Evolutionary conservation across 2,797 vertebrate species (phyloP).

Genomic region (Allobates femoralis): DNA sequence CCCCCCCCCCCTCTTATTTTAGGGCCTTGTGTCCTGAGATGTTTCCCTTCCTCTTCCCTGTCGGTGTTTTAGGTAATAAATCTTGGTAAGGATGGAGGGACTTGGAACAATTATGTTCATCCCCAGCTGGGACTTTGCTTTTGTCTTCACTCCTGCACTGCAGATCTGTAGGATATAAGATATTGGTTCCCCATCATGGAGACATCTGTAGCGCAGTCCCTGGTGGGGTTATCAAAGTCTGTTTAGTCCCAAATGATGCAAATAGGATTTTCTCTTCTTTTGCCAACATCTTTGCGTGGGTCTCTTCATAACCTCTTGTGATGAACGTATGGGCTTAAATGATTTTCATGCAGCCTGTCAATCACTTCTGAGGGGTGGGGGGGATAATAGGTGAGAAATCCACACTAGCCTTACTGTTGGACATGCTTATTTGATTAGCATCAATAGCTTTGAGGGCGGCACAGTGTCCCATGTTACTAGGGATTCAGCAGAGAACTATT

Average conservation of each 20-base stretch:
- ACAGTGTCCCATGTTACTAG: too few species aligned
- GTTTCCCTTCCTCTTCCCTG: slow-evolving; percentile 22
- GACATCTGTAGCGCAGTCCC: background rate
- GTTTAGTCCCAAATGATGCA: background rate
- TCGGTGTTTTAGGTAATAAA: slow-evolving; percentile 36
- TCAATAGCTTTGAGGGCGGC: too few species aligned
- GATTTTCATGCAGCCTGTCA: background rate
- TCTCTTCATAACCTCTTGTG: background rate
- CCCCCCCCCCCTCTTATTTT: background rate
- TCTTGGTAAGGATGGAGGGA: background rate
- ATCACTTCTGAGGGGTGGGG: background rate
- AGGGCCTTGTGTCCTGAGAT: slow-evolving; percentile 27
- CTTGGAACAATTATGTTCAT: slow-evolving; percentile 17
- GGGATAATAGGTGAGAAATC: too few species aligned
- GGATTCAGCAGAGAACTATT: too few species aligned
- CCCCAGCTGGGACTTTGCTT: background rate
- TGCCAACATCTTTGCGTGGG: background rate
- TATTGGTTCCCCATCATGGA: background rate
- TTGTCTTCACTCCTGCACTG: background rate
- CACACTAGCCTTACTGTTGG: too few species aligned
- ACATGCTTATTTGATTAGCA: too few species aligned
- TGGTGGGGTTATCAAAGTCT: background rate
- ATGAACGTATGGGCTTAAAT: background rate
- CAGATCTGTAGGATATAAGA: background rate
- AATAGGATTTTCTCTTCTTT: background rate